Evolutionary conservation across 2,888 invertebrate species (phyloP), one percentile per base, ranked within the genome.

Genomic region (Euphydryas editha): DNA sequence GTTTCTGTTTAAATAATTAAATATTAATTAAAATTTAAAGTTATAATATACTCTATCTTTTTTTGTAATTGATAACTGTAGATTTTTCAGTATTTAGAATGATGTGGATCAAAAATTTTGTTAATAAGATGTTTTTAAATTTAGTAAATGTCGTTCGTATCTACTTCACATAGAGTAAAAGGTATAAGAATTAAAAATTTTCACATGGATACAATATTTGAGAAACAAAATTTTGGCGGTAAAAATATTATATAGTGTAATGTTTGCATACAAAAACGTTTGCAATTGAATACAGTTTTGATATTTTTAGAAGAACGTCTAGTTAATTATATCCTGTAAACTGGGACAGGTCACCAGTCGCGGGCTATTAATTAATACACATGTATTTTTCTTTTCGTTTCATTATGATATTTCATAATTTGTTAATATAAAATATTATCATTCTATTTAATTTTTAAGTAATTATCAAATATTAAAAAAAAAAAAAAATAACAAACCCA

Each of bases 281-380:
- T 24, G 24, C 54, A 59, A 57, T 59, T 65, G 63, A 55, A 24
- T 66, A 69, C 57, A 64, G 58, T 65, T 61, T 55, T 58, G 72
- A 73, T 80, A 79, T 80, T 77, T 78, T 78, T 81, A 78, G 77
- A 74, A 68, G 67, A 66, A 68, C 72, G 73, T 67, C 61, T 68
- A 70, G 83, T 80, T 88, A 87, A 86, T 85, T 86, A 82, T 86
- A 84, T 77, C 80, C 76, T 77, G 78, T 74, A 78, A 85, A 79
- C 78, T 87, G 76, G 86, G 83, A 72, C 84, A 76, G 77, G 76
- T 76, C 74, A 75, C 51, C 61, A 60, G 44, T 47, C 62, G 55
- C 54, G 58, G 42, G 49, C 39, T 54, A 39, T 39, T 70, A 69
- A 71, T 70, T 68, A 72, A 65, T 56, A 57, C n/a, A 36, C 62